Evolutionary conservation across 2,797 vertebrate genomes (phyloP).

Genomic region (Rhabdomys pumilio): DNA sequence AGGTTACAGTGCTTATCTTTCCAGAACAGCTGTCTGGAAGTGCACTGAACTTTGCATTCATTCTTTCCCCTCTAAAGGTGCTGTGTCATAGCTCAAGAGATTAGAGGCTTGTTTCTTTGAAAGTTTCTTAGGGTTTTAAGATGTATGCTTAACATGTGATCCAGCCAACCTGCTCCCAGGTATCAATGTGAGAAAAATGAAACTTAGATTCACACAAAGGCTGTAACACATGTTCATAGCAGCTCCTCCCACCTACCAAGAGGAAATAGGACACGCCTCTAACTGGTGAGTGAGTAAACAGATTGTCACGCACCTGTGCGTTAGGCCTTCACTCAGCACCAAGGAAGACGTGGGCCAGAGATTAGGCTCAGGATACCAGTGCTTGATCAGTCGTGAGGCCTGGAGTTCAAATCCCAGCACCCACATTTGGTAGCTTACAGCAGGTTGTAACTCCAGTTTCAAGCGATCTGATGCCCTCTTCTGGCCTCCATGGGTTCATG

Average conservation of each 20-base stretch:
- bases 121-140: slow-evolving; percentile 28
- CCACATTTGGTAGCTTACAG: neutral
- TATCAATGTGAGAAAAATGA: slow-evolving; percentile 46
- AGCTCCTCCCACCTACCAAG: neutral
- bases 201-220: neutral
- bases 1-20: neutral
- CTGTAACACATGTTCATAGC: neutral
- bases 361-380: neutral
- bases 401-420: neutral
- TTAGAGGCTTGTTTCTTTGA: slow-evolving; percentile 25
- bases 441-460: neutral
- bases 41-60: slow-evolving; percentile 27
- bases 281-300: neutral
- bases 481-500: neutral
- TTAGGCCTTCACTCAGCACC: neutral
- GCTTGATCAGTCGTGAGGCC: neutral
- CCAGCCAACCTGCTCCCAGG: neutral
- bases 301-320: rapidly evolving
- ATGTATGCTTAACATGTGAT: neutral
- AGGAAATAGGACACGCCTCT: neutral
- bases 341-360: neutral
- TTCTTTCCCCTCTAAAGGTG: neutral
- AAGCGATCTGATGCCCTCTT: neutral
- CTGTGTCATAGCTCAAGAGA: slow-evolving; percentile 31
- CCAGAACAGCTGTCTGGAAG: slow-evolving; percentile 3